These are phyloP conservation scores for Drosophila lutescens DNA, from an alignment of 2,888 invertebrate genomes.

Conservation along the genomic window DNA sequence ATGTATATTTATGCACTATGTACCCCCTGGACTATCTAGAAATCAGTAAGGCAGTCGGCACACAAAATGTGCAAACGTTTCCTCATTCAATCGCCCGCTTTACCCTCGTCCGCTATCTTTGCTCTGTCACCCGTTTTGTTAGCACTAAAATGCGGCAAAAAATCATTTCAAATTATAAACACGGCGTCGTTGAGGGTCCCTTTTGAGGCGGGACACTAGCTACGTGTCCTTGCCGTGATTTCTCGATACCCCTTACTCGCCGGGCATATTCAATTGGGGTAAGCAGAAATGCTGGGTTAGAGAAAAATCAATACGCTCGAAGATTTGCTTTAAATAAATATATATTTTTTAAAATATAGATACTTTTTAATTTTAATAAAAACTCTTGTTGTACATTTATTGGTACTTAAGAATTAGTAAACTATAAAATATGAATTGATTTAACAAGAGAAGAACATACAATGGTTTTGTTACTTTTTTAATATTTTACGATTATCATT, in stretches of 20 bases:
- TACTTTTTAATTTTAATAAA: no score
- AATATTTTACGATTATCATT: no score
- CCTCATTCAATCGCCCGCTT: constrained; percentile 2
- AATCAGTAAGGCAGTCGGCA: constrained; percentile 51
- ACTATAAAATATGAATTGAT: no score
- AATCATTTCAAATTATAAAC: constrained; percentile 77
- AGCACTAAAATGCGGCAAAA: constrained; percentile 68
- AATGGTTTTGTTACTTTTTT: no score
- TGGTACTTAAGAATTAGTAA: no score
- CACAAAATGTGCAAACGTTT: constrained; percentile 44
- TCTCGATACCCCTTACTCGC: background rate
- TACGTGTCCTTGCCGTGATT: constrained; percentile 50
- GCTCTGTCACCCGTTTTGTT: constrained; percentile 24
- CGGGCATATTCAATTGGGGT: background rate
- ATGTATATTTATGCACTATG: constrained; percentile 8
- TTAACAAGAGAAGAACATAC: no score
- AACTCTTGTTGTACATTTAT: no score
- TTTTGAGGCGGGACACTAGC: constrained; percentile 40
- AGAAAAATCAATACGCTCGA: no score
- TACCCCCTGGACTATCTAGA: constrained; percentile 45
- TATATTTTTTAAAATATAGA: background rate
- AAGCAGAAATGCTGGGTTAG: no score
- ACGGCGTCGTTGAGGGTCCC: constrained; percentile 50
- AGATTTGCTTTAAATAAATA: no score
- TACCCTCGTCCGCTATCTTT: background rate